Base-by-base conservation (phyloP, 2,888 invertebrate genomes). In the Pegoplata infirma region DNA sequence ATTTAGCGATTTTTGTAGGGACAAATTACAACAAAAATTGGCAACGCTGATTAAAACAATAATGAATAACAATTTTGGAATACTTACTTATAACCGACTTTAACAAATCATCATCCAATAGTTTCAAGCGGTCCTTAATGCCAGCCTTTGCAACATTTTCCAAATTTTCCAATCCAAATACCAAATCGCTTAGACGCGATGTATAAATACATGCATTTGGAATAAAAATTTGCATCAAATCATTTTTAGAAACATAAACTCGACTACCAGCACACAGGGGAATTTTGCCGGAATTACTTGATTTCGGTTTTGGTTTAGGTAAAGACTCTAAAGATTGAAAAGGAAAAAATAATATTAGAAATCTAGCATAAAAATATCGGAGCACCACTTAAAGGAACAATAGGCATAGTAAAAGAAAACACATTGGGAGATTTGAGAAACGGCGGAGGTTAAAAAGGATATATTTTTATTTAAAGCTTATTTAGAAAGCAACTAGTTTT, bases 201-300 rank as follows among this genome's bases (percentile, higher is more conserved):
- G 88, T 88, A 56, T 90, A 90, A 17, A 89, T 84, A 14, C 86
- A 84, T 14, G 89, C 85, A 78, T 88, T 86, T 8, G 85, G 84
- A 32, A 87, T 86, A 64, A 86, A 86, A 0, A 89, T 88, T 67
- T 85, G 84, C 16, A 88, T 83, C 56, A 90, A 82, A 61, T 88
- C 88, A 5, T 80, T 67, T 79, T 89, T 89, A 0, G 86, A 85
- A 2, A 89, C 87, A 64, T 85, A 87, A 12, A 90, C 87, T 25
- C 78, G 79, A 64, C 89, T 88, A 14, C 89, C 90, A 14, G 84
- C 84, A 72, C 86, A 88, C n/a, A 90, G 69, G 1, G 89, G 89
- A 51, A 90, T 87, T 68, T 82, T 81, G 7, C 61, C 81, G 16
- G 69, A 53, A 46, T 56, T 53, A 12, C 44, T 16, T 8, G 40